Base-by-base conservation (phyloP, 2,888 invertebrate species). In the Rhopalosiphum nymphaeae region DNA sequence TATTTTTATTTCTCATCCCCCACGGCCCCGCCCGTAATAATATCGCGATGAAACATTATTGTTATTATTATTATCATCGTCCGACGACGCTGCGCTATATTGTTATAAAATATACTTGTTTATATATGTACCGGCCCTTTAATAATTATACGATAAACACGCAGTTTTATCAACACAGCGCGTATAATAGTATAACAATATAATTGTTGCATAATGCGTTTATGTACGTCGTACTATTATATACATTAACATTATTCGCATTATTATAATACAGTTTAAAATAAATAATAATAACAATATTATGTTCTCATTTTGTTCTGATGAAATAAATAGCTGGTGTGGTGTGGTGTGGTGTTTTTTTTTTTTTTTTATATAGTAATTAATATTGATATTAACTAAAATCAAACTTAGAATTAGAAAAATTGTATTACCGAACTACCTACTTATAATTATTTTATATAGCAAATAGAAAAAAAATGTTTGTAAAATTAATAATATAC, bases 31-130 rank as follows among this genome's bases (percentile, higher is more conserved):
- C 78, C 78, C 36, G 78, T 78, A 36, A 78, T 46, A 16, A 42
- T 42, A 21, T 90, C 16, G 61, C 46, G 61, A 90, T 46, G 61
- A 67, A 90, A 90, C 90, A 44, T 88, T 49, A 88, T 88, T 88
- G n/a, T 49, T 88, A 78, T 78, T 36, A 61, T 61, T 26, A 78
- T 78, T 9, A 36, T 78, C 78, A 21, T 78, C 36, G 21, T 49
- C 53, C 53, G 53, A 3, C 49, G 49, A 36, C 78, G 78, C 21
- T 78, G 36, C 36, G 16, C 78, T 78, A 78, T 78, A 78, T 78
- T 78, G 78, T 78, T 78, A 36, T 78, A 78, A 78, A 78, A 78
- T 78, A 78, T 21, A 9, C 36, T 78, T 21, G 78, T 78, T 36
- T 78, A 78, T 36, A 61, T 2, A n/a, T 67, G 16, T 16, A 42